phyloP scores from a whole-genome alignment of 53 echinoderm and acorn worm species.

The Stichopus horrens region DNA sequence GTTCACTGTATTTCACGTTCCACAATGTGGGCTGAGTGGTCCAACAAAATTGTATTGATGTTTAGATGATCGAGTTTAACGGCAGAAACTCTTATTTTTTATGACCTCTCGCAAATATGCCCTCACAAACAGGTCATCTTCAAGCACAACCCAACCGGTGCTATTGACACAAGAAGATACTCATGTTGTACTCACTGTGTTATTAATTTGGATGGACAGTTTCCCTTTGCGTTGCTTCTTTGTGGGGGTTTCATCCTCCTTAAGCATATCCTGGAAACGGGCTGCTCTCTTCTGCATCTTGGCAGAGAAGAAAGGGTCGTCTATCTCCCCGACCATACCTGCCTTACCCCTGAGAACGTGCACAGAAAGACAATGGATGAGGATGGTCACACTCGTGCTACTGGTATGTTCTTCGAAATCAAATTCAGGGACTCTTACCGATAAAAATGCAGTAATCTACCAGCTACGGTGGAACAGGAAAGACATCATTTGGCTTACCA shows the following conservation, averaged over 20 bases:
- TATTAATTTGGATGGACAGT: conserved; percentile 67
- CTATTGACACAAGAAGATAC: not conserved
- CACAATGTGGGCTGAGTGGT: no score
- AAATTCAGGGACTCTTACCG: not conserved
- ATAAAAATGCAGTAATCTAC: no score
- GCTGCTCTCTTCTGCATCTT: conserved; percentile 97
- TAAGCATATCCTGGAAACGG: conserved; percentile 91
- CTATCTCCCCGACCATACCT: conserved; percentile 46
- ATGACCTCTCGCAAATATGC: no score
- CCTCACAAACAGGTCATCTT: no score
- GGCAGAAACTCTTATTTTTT: no score
- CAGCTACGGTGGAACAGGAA: no score
- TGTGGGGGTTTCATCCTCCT: conserved; percentile 60
- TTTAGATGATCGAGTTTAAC: no score
- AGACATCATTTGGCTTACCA: no score
- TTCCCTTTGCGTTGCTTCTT: conserved; percentile 85
- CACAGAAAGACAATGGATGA: not conserved
- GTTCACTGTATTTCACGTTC: no score
- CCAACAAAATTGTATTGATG: no score
- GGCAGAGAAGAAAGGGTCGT: conserved; percentile 67
- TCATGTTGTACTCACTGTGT: conserved; percentile 10
- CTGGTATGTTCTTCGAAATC: not conserved
- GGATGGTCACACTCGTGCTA: not conserved
- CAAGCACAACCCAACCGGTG: no score
- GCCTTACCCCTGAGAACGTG: conserved; percentile 40